phyloP scores from a whole-genome alignment of 2,888 invertebrate species.

The Nematopogon swammerdamellus region DNA sequence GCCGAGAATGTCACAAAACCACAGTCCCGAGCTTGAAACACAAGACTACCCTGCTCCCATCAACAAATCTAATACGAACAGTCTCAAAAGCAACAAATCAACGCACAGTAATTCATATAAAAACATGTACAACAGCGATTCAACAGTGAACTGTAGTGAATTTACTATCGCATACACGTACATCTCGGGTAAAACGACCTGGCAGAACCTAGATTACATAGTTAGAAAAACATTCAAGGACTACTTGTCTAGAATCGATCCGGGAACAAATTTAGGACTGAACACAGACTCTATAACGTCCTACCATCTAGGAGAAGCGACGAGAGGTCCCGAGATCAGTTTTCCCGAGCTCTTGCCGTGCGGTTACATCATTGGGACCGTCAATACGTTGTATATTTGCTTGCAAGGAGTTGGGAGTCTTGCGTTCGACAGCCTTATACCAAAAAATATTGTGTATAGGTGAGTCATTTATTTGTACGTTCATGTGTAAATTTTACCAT shows the following conservation, averaged over 20 bases:
- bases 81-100: constrained; percentile 55
- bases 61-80: constrained; percentile 52
- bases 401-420: constrained; percentile 82
- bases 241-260: constrained; percentile 89
- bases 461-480: constrained; percentile 29
- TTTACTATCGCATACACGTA: constrained; percentile 85
- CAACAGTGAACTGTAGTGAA: constrained; percentile 62
- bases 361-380: constrained; percentile 88
- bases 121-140: constrained; percentile 48
- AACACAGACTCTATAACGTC: constrained; percentile 87
- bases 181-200: constrained; percentile 89
- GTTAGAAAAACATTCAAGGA: constrained; percentile 93
- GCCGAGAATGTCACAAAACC: constrained; percentile 40
- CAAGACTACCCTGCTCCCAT: constrained; percentile 40
- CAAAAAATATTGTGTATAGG: constrained; percentile 93
- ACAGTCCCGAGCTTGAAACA: constrained; percentile 42
- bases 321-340: constrained; percentile 73
- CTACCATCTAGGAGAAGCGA: constrained; percentile 91
- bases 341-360: constrained; percentile 90
- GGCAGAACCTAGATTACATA: constrained; percentile 92
- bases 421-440: constrained; percentile 93
- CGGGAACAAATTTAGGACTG: constrained; percentile 82
- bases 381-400: constrained; percentile 85
- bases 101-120: constrained; percentile 49
- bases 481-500: too few species aligned